These are phyloP conservation scores for Arrhamphus sclerolepis DNA, from an alignment of 2,797 vertebrate species.

Conservation along the genomic window DNA sequence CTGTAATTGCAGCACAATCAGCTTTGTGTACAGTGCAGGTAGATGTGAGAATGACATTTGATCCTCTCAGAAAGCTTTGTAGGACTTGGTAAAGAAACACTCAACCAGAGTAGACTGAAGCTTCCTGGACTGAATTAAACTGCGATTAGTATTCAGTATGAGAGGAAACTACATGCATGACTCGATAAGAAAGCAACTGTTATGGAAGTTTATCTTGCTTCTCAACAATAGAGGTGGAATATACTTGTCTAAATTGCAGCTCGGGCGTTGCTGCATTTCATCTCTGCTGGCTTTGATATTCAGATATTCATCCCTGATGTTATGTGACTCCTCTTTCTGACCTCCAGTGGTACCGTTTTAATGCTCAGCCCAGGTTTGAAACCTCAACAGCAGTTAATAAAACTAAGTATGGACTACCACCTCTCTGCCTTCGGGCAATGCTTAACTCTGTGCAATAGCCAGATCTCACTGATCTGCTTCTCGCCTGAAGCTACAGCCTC, in stretches of 20 bases:
- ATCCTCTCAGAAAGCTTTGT: conserved; percentile 58
- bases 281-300: conserved; percentile 30
- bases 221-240: conserved; percentile 21
- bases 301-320: conserved; percentile 43
- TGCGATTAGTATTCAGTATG: too few species aligned
- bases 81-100: conserved; percentile 43
- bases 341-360: conserved; percentile 11
- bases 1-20: conserved; percentile 49
- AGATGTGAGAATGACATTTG: conserved; percentile 68
- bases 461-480: conserved; percentile 50
- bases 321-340: conserved; percentile 27
- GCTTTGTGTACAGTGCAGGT: conserved; percentile 57
- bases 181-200: too few species aligned
- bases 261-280: conserved; percentile 43
- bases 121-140: conserved; percentile 52
- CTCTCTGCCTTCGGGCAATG: conserved; percentile 50
- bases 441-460: conserved; percentile 49
- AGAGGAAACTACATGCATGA: too few species aligned
- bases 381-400: conserved; percentile 17
- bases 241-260: conserved; percentile 30
- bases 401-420: conserved; percentile 26
- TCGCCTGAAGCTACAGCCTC: conserved; percentile 49
- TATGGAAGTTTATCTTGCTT: neutral
- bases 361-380: conserved; percentile 35
- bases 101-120: too few species aligned